Percentiles rank a stretch among this genome's conserved stretches.
phyloP scores from a whole-genome alignment of 2,888 invertebrate species.

The Tigriopus californicus region DNA sequence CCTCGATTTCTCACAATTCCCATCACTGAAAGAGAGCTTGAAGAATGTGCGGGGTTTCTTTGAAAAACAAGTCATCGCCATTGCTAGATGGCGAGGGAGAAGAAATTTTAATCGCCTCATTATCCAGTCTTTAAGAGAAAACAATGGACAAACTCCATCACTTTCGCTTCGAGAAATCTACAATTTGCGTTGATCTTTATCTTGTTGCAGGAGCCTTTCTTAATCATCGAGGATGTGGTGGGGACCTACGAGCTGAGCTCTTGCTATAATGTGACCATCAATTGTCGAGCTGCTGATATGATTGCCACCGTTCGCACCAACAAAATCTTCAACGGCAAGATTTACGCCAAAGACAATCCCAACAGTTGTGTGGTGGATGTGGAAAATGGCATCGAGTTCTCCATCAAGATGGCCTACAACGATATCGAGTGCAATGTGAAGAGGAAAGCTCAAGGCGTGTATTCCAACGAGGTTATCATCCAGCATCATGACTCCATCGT shows the following conservation, averaged over 20 bases:
- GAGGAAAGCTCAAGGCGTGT: constrained; percentile 66
- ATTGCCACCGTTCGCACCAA: constrained; percentile 29
- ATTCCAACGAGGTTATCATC: constrained; percentile 68
- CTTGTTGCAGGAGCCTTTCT: constrained; percentile 11
- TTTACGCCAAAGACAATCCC: constrained; percentile 31
- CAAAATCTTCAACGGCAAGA: constrained; percentile 31
- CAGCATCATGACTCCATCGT: constrained; percentile 30
- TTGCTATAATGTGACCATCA: constrained; percentile 83
- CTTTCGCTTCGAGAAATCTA: too few relatives aligned
- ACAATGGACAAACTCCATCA: too few relatives aligned
- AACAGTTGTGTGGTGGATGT: constrained; percentile 31
- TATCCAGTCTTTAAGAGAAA: too few relatives aligned
- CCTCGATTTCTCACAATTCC: too few relatives aligned
- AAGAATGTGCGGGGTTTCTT: too few relatives aligned
- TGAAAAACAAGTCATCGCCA: too few relatives aligned
- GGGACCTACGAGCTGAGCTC: constrained; percentile 69
- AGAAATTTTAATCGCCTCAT: too few relatives aligned
- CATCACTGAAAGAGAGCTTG: too few relatives aligned
- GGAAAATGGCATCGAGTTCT: constrained; percentile 42
- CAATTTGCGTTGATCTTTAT: neutral
- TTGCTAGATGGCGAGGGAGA: too few relatives aligned
- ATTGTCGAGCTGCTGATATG: constrained; percentile 40
- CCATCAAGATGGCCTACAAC: constrained; percentile 14
- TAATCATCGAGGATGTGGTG: constrained; percentile 10
- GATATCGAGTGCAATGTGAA: constrained; percentile 61